Evolutionary conservation across 2,888 invertebrate species (phyloP), one percentile per base, ranked within the genome.

Genomic region (Zele albiditarsus): DNA sequence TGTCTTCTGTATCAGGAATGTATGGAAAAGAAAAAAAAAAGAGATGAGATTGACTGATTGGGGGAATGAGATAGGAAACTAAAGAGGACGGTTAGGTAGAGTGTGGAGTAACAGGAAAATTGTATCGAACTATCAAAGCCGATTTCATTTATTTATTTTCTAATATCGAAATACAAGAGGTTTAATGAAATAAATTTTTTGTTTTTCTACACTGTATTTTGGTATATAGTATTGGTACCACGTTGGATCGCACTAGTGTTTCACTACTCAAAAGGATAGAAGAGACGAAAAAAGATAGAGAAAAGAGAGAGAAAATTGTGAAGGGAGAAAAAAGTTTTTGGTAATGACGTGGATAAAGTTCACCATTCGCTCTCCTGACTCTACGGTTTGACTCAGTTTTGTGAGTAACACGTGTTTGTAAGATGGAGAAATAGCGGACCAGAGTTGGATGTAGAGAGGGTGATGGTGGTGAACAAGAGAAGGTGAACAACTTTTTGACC

Each of bases 311-410:
- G 33, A 33, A n/a, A 70, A 38, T 38, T 38, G 38, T 8, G 38
- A 12, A 20, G 10, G 27, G 28, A 49, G 62, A 71, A 62, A 33
- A 57, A 23, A 60, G 58, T 62, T 62, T 71, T 49, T 46, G 46
- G 71, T 53, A 62, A 60, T 71, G 71, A 71, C 71, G 71, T 60
- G 63, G 74, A 75, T 71, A 75, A 75, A 75, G 71, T 75, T 74
- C 49, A 66, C 70, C 31, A 71, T 71, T 75, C 66, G 71, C 60
- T 66, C 46, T 66, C 23, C 46, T 71, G 70, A 70, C 33, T 70
- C 70, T 25, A 62, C 58, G 71, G 66, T 75, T 75, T 75, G 71
- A 75, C 74, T 75, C 74, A 71, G 70, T 75, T 75, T 71, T 75
- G 58, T 62, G 46, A 67, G 73, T 74, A 75, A 75, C 74, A 75